Evolutionary conservation across 2,888 invertebrate genomes (phyloP).

Genomic region (Petrolisthes cinctipes): DNA sequence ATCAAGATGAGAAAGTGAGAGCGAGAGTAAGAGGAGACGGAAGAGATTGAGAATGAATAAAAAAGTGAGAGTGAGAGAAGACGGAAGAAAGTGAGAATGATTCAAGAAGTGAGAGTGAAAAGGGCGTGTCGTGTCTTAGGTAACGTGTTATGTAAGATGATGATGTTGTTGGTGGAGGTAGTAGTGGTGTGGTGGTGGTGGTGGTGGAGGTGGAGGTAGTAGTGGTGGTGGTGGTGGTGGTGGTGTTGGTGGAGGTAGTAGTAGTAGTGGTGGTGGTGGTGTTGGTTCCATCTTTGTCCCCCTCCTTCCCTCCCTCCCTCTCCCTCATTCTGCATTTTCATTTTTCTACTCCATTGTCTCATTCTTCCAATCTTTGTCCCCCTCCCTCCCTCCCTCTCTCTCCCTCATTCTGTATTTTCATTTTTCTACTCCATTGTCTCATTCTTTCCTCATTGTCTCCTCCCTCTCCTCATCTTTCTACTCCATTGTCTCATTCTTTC

Average conservation of each 20-base stretch:
- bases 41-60: not conserved
- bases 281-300: not conserved
- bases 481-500: not conserved
- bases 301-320: not conserved
- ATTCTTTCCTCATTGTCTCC: not conserved
- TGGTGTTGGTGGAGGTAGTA: too few relatives aligned
- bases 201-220: too few relatives aligned
- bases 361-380: not conserved
- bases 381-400: not conserved
- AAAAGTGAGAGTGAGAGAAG: not conserved
- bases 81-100: not conserved
- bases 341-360: not conserved
- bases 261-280: too few relatives aligned
- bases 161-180: too few relatives aligned
- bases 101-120: not conserved
- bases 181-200: too few relatives aligned
- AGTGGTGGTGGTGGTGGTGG: too few relatives aligned
- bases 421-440: not conserved
- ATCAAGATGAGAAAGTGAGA: not conserved
- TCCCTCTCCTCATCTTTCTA: constrained; percentile 8
- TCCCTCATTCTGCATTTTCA: not conserved
- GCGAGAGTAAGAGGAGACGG: not conserved
- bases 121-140: not conserved
- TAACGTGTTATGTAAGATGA: too few relatives aligned
- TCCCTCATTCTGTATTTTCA: not conserved